Evolutionary conservation across 1,140 invertebrate genomes (phyloP), one percentile per base, ranked within the genome.

Genomic region (Leptestheria dahalacensis): DNA sequence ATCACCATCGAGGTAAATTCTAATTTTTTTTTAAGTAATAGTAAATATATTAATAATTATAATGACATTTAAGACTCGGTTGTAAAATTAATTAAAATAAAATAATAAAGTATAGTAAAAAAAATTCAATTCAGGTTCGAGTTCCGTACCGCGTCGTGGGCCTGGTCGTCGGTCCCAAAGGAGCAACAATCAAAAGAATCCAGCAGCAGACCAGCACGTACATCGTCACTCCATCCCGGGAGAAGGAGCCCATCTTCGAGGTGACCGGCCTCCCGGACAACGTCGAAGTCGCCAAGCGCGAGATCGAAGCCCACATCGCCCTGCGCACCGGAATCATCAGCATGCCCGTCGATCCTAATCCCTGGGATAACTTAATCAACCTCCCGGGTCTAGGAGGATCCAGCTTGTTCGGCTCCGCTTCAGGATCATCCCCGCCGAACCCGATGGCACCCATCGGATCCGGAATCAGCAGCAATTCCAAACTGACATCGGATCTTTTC

Each of bases 171-270:
- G 96, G 96, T 0, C 95, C 95, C 2, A 99, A 99, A 73, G 96
- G 96, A 29, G 93, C 94, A 23, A 99, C 96, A 55, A 98, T 99
- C 74, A 99, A 99, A 74, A 83, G 94, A 65, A 98, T 99, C 70
- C 95, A 99, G 72, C 95, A 98, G 71, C 88, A 94, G 69, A 99
- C 95, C n/a, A 91, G 97, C 76, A 99, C 96, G 1, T 99, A 98
- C 77, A 99, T 99, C 68, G 93, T 99, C 54, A 99, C 96, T 1
- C 95, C 96, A 3, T 93, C 89, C 57, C 80, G 95, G 41, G 95
- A 99, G 71, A 95, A 96, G 74, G 94, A 99, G 71, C 96, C 96
- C 0, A 91, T 99, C 2, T 99, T 99, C 73, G 96, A 97, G 72
- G 93, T 99, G 1, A 97, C 94, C 3, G 96, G 96, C 1, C 73